A percentile compares a stretch with the other conserved stretches of the same genome.
These are phyloP conservation scores for Drosophila busckii DNA, from an alignment of 1,140 invertebrate genomes.

Conservation along the genomic window DNA sequence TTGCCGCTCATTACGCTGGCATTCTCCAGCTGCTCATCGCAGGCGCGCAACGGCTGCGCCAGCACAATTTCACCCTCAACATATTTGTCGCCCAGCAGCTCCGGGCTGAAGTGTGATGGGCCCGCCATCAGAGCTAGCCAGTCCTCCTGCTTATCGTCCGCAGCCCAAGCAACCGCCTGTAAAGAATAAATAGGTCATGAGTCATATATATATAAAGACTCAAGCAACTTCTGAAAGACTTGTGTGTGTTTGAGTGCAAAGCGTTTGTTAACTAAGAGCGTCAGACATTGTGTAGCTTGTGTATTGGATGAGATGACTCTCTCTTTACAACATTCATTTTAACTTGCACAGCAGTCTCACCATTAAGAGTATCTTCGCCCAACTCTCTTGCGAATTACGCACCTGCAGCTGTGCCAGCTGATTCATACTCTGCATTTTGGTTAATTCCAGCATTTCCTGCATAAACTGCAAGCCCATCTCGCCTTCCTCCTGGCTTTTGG, in stretches of 20 bases:
- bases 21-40: conserved; percentile 80
- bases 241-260: no score
- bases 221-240: no score
- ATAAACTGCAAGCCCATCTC: conserved; percentile 96
- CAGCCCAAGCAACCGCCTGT: conserved; percentile 81
- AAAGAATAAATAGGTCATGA: background rate
- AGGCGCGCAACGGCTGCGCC: conserved; percentile 86
- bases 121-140: conserved; percentile 84
- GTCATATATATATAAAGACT: background rate
- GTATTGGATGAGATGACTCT: no score
- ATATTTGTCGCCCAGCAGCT: conserved; percentile 83
- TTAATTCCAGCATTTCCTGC: conserved; percentile 97
- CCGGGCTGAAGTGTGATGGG: conserved; percentile 94
- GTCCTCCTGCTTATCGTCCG: conserved; percentile 68
- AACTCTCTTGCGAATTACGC: conserved; percentile 20
- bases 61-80: conserved; percentile 83
- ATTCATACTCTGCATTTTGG: conserved; percentile 85
- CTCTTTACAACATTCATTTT: no score
- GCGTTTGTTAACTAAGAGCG: background rate
- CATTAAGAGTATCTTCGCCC: conserved; percentile 2
- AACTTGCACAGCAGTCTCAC: conserved; percentile 6
- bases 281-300: no score
- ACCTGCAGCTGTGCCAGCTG: conserved; percentile 82
- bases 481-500: conserved; percentile 89
- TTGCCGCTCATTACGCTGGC: conserved; percentile 83